Conservation (phyloP, 2,888 invertebrate genomes). For the Drosophila prostipennis region DNA sequence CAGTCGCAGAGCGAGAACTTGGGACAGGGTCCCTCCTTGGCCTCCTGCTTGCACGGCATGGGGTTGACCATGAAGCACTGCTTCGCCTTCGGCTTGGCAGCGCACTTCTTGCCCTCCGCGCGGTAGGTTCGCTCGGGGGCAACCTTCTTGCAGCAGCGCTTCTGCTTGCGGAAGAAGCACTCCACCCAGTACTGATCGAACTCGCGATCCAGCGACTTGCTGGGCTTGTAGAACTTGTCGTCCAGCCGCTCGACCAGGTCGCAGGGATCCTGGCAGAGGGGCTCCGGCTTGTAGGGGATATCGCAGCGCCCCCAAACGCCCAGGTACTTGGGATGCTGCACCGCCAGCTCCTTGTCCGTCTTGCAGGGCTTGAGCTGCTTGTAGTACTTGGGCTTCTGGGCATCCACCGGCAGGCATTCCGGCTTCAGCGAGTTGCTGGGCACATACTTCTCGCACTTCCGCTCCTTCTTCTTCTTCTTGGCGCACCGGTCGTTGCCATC, state of each 20-base stretch:
- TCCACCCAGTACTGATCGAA: constrained; percentile 46
- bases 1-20: constrained; percentile 4
- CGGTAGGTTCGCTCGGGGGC: constrained; percentile 15
- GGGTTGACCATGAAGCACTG: neutral
- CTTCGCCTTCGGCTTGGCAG: neutral
- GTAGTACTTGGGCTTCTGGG: neutral
- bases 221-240: constrained; percentile 33
- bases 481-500: neutral
- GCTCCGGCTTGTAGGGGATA: constrained; percentile 12
- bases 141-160: neutral
- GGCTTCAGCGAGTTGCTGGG: neutral
- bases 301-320: constrained; percentile 22
- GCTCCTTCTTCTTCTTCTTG: neutral
- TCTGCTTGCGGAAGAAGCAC: constrained; percentile 9
- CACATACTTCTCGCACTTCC: constrained; percentile 7
- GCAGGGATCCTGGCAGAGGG: constrained; percentile 15
- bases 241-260: constrained; percentile 30
- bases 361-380: constrained; percentile 14
- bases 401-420: neutral
- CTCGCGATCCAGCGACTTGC: constrained; percentile 38
- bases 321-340: constrained; percentile 21
- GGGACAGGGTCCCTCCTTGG: neutral
- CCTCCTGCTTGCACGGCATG: constrained; percentile 15
- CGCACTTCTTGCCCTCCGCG: neutral
- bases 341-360: constrained; percentile 26